These are phyloP conservation scores for Drosophila suzukii DNA, from an alignment of 1,140 invertebrate species.

Conservation along the genomic window DNA sequence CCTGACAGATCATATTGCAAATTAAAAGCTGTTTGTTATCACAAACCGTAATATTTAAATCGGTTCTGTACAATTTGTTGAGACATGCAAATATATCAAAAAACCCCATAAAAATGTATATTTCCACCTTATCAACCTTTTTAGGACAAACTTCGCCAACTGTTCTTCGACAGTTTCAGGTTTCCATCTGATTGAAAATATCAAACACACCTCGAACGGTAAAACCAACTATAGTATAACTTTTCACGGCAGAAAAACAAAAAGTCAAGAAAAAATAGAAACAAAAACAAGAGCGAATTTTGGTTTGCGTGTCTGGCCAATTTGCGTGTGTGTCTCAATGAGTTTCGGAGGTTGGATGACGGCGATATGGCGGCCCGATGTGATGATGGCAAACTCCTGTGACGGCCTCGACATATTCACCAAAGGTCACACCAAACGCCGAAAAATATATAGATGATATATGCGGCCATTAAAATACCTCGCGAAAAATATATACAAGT, in stretches of 20 bases:
- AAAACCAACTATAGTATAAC: conserved; percentile 17
- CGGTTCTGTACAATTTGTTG: neutral
- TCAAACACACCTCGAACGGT: conserved; percentile 46
- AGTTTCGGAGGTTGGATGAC: conserved; percentile 57
- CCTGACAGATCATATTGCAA: neutral
- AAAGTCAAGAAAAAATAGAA: conserved; percentile 19
- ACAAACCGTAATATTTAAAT: neutral
- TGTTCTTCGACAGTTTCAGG: conserved; percentile 26
- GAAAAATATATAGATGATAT: conserved; percentile 34
- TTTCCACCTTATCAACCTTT: conserved; percentile 13
- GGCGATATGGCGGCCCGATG: conserved; percentile 31
- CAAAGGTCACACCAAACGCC: conserved; percentile 55
- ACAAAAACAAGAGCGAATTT: conserved; percentile 34
- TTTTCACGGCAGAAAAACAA: conserved; percentile 37
- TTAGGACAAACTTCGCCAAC: conserved; percentile 13
- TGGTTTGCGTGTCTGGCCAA: conserved; percentile 69
- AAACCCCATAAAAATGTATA: neutral
- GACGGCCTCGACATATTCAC: conserved; percentile 62
- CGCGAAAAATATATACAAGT: conserved; percentile 24
- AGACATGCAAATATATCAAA: conserved; percentile 5
- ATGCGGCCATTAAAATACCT: conserved; percentile 61
- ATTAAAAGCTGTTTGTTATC: neutral
- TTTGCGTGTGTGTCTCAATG: conserved; percentile 76
- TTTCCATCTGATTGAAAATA: conserved; percentile 31
- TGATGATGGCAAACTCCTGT: conserved; percentile 55